These are phyloP conservation scores for Todus mexicanus DNA, from an alignment of 2,797 vertebrate species.

Conservation along the genomic window DNA sequence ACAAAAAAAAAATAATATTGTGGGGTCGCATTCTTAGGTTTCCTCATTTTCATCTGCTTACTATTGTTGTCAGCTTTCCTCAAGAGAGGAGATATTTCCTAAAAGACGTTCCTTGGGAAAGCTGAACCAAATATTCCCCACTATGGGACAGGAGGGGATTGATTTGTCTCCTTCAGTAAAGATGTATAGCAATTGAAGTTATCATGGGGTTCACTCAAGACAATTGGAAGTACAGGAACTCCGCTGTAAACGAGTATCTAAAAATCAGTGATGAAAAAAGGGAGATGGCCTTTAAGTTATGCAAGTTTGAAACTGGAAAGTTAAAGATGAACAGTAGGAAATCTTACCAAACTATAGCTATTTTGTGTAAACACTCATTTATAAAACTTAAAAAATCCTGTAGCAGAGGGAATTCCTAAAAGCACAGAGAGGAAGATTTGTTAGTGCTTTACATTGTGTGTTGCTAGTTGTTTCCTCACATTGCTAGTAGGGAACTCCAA, in stretches of 20 bases:
- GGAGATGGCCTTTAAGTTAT: neutral
- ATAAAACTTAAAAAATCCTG: neutral
- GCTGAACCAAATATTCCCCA: neutral
- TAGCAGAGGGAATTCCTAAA: neutral
- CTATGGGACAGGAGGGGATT: neutral
- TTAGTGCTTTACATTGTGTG: fast-evolving
- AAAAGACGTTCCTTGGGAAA: neutral
- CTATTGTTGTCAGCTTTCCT: neutral
- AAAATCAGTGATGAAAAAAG: neutral
- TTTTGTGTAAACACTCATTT: neutral
- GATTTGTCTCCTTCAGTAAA: neutral
- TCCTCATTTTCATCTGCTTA: neutral
- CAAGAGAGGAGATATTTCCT: neutral
- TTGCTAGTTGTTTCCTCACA: neutral
- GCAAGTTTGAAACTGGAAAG: neutral
- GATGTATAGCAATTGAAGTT: neutral
- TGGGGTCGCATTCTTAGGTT: neutral
- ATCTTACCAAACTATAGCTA: neutral
- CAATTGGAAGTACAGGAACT: neutral
- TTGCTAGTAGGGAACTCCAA: neutral
- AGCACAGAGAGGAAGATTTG: neutral
- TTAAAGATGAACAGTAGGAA: neutral
- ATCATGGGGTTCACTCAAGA: neutral
- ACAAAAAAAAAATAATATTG: neutral
- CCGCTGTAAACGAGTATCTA: neutral